A percentile compares a stretch with the other conserved stretches of the same genome.
phyloP scores from a whole-genome alignment of 2,888 invertebrate species.

The Antitype chi region DNA sequence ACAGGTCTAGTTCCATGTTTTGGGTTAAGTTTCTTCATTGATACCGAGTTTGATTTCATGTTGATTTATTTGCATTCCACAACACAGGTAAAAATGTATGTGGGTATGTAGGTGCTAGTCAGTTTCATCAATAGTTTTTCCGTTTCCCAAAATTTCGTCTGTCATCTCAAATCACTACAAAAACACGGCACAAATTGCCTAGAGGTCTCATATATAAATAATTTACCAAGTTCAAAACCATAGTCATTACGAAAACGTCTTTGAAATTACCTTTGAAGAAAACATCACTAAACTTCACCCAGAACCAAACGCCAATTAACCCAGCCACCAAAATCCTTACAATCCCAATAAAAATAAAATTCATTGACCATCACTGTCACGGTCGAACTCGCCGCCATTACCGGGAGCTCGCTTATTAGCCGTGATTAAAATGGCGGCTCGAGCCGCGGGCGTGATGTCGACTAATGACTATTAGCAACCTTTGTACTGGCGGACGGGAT shows the following conservation, averaged over 20 bases:
- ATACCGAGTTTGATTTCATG: not conserved
- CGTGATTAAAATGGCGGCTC: slow-evolving; percentile 77
- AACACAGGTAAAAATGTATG: not conserved
- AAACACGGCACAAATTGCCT: not conserved
- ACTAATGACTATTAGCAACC: slow-evolving; percentile 78
- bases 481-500: slow-evolving; percentile 67
- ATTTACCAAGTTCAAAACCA: not conserved
- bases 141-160: not conserved
- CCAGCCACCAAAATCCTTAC: slow-evolving; percentile 33
- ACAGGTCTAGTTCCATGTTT: not conserved
- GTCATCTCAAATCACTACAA: not conserved
- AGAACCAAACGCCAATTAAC: slow-evolving; percentile 43
- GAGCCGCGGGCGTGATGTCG: slow-evolving; percentile 76
- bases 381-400: slow-evolving; percentile 52
- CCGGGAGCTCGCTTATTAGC: slow-evolving; percentile 69
- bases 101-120: not conserved
- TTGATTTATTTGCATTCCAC: not conserved
- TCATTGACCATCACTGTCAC: slow-evolving; percentile 46
- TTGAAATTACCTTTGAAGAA: slow-evolving; percentile 23
- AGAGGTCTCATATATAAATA: not conserved
- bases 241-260: not conserved
- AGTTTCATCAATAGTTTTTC: not conserved
- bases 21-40: not conserved
- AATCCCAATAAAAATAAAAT: slow-evolving; percentile 52
- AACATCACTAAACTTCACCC: slow-evolving; percentile 26